Conservation (phyloP, 1,140 invertebrate species). For the Mizuhopecten yessoensis region DNA sequence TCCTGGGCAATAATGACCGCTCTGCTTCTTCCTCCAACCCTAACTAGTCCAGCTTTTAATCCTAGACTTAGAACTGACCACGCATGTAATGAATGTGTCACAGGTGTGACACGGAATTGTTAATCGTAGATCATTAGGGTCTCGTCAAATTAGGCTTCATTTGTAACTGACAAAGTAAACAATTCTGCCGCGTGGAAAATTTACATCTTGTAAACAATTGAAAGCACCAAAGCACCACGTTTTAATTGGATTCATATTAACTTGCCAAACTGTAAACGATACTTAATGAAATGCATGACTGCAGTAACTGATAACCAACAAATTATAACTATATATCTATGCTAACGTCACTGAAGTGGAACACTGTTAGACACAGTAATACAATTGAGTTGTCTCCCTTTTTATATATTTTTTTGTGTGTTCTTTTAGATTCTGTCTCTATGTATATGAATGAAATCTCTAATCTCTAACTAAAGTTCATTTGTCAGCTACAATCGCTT, state of each 20-base stretch:
- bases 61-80: conserved; percentile 1
- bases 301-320: background rate
- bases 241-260: background rate
- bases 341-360: background rate
- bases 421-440: no score
- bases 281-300: background rate
- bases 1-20: background rate
- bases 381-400: background rate
- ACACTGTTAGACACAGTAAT: background rate
- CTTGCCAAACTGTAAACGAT: background rate
- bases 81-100: background rate
- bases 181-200: no score
- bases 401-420: background rate
- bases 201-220: no score
- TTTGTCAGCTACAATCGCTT: no score
- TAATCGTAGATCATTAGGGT: background rate
- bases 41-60: background rate
- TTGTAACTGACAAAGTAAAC: no score
- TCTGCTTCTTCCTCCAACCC: background rate
- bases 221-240: background rate
- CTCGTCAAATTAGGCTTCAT: no score
- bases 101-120: background rate
- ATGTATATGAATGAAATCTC: no score
- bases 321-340: background rate
- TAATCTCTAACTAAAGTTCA: no score